Evolutionary conservation across 2,888 invertebrate species (phyloP).

Genomic region (Dinocampus coccinellae): DNA sequence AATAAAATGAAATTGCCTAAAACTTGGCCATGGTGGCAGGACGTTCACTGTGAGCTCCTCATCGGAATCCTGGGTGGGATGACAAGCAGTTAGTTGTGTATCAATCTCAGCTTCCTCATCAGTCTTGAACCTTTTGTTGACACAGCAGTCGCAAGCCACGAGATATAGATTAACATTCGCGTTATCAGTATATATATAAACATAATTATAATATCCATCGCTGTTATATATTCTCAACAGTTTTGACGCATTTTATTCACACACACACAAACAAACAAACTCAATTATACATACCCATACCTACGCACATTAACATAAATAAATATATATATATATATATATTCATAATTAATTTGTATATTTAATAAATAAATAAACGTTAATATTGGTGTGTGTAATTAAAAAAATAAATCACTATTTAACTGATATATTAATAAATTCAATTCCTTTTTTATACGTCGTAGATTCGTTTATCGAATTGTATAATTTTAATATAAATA

Average conservation of each 20-base stretch:
- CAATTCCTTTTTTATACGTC: neutral
- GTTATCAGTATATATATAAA: conserved; percentile 44
- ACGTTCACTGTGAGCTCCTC: conserved; percentile 69
- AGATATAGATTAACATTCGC: conserved; percentile 62
- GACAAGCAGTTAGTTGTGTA: conserved; percentile 61
- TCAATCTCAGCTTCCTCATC: conserved; percentile 66
- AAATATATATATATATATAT: too few relatives aligned
- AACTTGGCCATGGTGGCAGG: conserved; percentile 69
- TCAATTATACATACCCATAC: too few relatives aligned
- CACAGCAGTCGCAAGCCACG: conserved; percentile 55
- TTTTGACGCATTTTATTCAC: neutral
- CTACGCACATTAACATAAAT: too few relatives aligned
- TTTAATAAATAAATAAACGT: neutral
- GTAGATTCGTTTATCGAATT: conserved; percentile 7
- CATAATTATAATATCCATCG: conserved; percentile 5
- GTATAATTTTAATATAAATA: neutral
- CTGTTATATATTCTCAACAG: conserved; percentile 21
- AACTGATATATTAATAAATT: neutral
- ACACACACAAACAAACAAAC: too few relatives aligned
- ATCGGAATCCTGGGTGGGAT: conserved; percentile 66
- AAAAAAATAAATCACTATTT: neutral
- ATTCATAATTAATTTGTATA: neutral
- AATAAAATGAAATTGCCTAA: conserved; percentile 70
- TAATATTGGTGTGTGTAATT: neutral
- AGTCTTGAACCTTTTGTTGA: conserved; percentile 66